These are phyloP conservation scores for Perithous albicinctus DNA, from an alignment of 2,888 invertebrate genomes.

Conservation along the genomic window DNA sequence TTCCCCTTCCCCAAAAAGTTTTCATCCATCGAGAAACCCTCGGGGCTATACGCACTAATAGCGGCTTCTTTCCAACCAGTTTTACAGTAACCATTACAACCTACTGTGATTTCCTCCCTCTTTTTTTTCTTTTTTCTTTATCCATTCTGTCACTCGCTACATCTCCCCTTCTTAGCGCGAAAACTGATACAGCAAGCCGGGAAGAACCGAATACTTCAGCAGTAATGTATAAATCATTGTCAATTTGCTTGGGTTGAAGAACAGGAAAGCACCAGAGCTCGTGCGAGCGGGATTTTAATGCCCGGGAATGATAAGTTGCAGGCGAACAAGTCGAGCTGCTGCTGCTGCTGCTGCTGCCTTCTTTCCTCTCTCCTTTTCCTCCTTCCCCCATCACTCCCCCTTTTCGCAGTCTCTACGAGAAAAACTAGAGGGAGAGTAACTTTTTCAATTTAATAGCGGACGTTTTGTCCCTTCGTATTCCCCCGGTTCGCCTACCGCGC, in stretches of 20 bases:
- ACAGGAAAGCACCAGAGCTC: constrained; percentile 9
- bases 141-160: too few relatives aligned
- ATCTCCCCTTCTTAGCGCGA: not conserved
- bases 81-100: constrained; percentile 11
- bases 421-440: constrained; percentile 62
- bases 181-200: not conserved
- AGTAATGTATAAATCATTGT: constrained; percentile 64
- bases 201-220: not conserved
- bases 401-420: constrained; percentile 62
- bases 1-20: not conserved
- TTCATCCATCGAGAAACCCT: constrained; percentile 3
- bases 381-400: constrained; percentile 38
- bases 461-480: constrained; percentile 65
- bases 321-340: constrained; percentile 55
- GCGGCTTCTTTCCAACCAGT: constrained; percentile 1
- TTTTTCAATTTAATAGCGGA: constrained; percentile 71
- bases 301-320: constrained; percentile 60
- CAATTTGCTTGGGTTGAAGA: constrained; percentile 58
- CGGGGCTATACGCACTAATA: constrained; percentile 7
- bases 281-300: constrained; percentile 61
- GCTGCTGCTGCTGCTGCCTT: constrained; percentile 31
- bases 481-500: not conserved
- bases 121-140: not conserved
- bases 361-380: constrained; percentile 54
- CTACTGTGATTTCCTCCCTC: not conserved